Base-by-base conservation (phyloP, 2,888 invertebrate genomes). In the Andrena flavipes region DNA sequence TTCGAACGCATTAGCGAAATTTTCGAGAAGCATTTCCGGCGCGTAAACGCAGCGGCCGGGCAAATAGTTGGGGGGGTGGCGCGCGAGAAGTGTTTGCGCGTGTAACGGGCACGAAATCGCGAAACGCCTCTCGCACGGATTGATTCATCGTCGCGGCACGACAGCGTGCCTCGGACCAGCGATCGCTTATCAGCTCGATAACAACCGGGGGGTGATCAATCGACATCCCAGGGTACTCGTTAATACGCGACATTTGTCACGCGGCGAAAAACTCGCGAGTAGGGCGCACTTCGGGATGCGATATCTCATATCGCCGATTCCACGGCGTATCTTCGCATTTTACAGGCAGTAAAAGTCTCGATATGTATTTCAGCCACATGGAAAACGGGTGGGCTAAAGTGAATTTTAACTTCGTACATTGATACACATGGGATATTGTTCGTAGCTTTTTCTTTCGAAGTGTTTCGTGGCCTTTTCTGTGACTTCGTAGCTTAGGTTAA, bases 11-110 rank as follows among this genome's bases (percentile, higher is more conserved):
- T 83, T 71, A 81, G 56, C 51, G 62, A 76, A 16, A 81, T 81
- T 81, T 76, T 77, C 81, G 63, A 51, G 70, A 74, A 42, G 77
- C 81, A 81, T 74, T 83, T 74, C 33, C 67, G 67, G 71, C 71
- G 71, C 72, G 74, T 33, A 42, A 76, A 67, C 54, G 67, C 16
- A n/a, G 13, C 59, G 5, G 16, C 8, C 54, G 10, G 2, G 30
- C 26, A 64, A 79, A 64, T 48, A 74, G 56, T 33, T 69, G 8
- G 33, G 26, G n/a, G n/a, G n/a, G n/a, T n/a, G n/a, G n/a, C n/a
- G 2, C 10, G 16, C 29, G 69, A 56, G 76, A 81, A 81, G 67
- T 73, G 73, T 74, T 83, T 65, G 72, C 59, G 5, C 42, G 30
- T 13, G 49, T 54, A 7, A 60, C 51, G 13, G 49, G 23, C 26